Evolutionary conservation across 1,140 invertebrate species (phyloP).

Genomic region (Trachelipus rathkii): DNA sequence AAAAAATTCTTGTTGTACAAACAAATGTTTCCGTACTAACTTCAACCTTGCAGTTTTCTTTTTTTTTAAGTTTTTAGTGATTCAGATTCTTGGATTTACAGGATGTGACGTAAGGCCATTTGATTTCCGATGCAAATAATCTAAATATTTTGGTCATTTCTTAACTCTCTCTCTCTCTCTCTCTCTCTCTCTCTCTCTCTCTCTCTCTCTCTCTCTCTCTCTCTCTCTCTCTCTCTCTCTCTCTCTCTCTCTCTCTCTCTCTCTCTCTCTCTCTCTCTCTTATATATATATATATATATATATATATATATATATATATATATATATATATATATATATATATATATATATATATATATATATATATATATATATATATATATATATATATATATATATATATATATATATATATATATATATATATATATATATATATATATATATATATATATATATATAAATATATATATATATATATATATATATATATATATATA

Average conservation of each 20-base stretch:
- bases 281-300: no score
- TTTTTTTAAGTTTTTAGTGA: no score
- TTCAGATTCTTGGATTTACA: no score
- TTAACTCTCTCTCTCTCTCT: no score
- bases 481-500: no score
- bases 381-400: not conserved
- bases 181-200: not conserved
- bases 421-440: slow-evolving; percentile 22
- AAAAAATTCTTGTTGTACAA: no score
- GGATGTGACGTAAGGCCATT: no score
- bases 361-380: slow-evolving; percentile 21
- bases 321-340: not conserved
- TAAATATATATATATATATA: no score
- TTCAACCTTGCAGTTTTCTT: no score
- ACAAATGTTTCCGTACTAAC: no score
- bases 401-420: not conserved
- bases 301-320: not conserved
- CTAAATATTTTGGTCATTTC: no score
- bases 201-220: not conserved
- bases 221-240: slow-evolving; percentile 3
- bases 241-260: slow-evolving; percentile 13
- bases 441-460: slow-evolving; percentile 7
- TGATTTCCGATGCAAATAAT: no score
- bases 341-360: slow-evolving; percentile 17
- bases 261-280: not conserved